Conservation (phyloP, 2,888 invertebrate genomes). For the Amiota mariae region DNA sequence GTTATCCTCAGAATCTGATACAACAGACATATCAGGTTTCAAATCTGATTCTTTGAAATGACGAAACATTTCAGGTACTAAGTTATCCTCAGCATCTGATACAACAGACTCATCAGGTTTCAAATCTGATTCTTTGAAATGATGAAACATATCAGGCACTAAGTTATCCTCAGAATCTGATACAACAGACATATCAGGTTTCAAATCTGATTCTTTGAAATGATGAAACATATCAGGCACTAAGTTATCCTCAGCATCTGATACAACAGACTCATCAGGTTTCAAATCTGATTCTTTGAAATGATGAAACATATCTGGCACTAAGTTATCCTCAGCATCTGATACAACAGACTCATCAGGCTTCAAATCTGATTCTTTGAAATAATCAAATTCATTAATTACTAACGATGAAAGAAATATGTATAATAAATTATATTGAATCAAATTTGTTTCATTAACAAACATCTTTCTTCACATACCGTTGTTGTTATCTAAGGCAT, state of each 20-base stretch:
- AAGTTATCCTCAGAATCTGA: constrained; percentile 26
- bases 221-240: constrained; percentile 42
- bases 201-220: neutral
- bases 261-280: constrained; percentile 43
- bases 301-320: constrained; percentile 42
- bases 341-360: constrained; percentile 43
- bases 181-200: constrained; percentile 45
- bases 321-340: constrained; percentile 26
- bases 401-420: too few species aligned
- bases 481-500: neutral
- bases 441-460: too few species aligned
- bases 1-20: constrained; percentile 23
- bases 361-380: constrained; percentile 8
- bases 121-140: neutral
- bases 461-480: neutral
- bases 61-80: constrained; percentile 45
- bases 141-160: constrained; percentile 42
- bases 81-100: constrained; percentile 24
- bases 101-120: constrained; percentile 44
- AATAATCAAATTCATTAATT: too few species aligned
- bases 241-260: constrained; percentile 26
- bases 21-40: constrained; percentile 43
- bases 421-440: too few species aligned
- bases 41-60: too few species aligned
- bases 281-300: constrained; percentile 10